Evolutionary conservation across 2,113 vertebrate species (phyloP), one percentile per base, ranked within the genome.

Genomic region (Atlantisia rogersi): DNA sequence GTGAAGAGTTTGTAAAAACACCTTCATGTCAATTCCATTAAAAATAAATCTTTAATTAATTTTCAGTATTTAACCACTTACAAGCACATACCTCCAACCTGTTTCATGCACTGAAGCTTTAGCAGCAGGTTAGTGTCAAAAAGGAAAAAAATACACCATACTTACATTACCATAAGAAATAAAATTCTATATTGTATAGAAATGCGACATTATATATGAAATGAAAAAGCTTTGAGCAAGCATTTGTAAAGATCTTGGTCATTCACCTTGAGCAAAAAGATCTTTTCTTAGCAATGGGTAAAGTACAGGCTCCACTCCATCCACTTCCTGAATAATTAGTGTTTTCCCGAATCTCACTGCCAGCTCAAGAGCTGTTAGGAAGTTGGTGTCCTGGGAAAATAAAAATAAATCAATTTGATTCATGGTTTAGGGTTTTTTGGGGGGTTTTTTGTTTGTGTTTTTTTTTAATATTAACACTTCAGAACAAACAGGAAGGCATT

Each of bases 271-370:
- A 86, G 99, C 98, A 86, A 99, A 97, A 67, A 99, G 98, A 97
- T 99, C 99, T 95, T 97, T 98, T 95, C 99, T 98, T 94, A 99
- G 94, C 67, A 99, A 95, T 0, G 99, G 99, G 94, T 99, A 99
- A 89, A 99, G 99, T 25, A 99, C 99, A 62, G 99, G 99, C 95
- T 99, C 99, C 86, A 99, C 98, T 81, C 98, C 98, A 95, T 99
- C 99, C 98, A 99, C 98, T 97, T 99, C 99, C 96, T 99, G 99
- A 93, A 99, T 98, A 95, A 99, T 98, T 81, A 99, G 98, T 1
- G 99, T 99, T 97, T 99, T 99, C 52, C 99, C 99, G 97, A 99
- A 99, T 95, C 99, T 98, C 76, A 99, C 99, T 11, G 99, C 99
- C 86, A 99, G 95, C 92, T 99, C 99, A 90, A 99, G 97, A 63